A percentile compares a stretch with the other conserved stretches of the same genome.
phyloP scores from a whole-genome alignment of 2,113 vertebrate genomes.

The Cheirogaleus medius region DNA sequence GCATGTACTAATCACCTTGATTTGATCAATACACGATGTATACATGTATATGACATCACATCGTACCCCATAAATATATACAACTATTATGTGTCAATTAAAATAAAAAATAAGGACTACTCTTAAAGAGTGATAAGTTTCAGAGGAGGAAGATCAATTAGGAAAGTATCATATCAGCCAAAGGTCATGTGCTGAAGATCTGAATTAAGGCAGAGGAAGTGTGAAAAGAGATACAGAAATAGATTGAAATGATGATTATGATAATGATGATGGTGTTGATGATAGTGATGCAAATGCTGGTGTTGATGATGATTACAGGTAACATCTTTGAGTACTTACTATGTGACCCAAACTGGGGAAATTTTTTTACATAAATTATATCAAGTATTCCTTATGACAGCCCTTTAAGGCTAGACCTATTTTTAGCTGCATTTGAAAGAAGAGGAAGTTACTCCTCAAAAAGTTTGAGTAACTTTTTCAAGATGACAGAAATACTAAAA shows the following conservation, averaged over 20 bases:
- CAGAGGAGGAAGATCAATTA: neutral
- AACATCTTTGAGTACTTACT: neutral
- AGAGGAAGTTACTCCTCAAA: neutral
- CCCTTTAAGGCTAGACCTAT: neutral
- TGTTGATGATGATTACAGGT: neutral
- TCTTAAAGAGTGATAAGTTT: neutral
- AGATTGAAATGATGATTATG: neutral
- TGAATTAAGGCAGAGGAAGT: neutral
- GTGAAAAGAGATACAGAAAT: neutral
- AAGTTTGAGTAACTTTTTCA: neutral
- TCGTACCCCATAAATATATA: neutral
- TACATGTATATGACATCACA: neutral
- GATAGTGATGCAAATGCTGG: neutral
- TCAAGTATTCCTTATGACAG: neutral
- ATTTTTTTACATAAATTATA: neutral
- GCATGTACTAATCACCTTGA: neutral
- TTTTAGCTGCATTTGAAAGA: conserved; percentile 35
- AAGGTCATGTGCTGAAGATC: neutral
- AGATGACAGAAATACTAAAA: neutral
- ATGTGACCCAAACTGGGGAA: neutral
- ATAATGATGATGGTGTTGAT: neutral
- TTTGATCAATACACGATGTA: neutral
- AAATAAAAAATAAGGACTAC: neutral
- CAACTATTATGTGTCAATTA: neutral
- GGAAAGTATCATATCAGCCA: neutral